phyloP scores from a whole-genome alignment of 2,888 invertebrate species.

The Hartigia nigra region DNA sequence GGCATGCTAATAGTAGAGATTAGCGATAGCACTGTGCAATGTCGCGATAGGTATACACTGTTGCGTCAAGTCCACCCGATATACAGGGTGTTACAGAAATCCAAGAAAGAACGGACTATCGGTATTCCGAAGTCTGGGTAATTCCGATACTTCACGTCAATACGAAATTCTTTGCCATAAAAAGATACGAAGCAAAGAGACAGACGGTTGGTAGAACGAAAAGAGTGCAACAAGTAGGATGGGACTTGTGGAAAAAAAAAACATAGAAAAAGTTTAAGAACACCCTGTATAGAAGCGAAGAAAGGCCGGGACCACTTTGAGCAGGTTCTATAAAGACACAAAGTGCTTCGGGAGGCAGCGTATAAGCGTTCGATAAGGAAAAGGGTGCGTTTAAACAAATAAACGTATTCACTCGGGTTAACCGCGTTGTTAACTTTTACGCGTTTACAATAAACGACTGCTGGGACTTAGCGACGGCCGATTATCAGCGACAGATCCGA shows the following conservation, averaged over 20 bases:
- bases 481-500: background rate
- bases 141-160: background rate
- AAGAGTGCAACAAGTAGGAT: background rate
- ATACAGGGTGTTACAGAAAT: background rate
- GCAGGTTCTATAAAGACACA: background rate
- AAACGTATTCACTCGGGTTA: background rate
- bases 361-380: background rate
- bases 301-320: background rate
- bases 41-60: background rate
- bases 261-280: background rate
- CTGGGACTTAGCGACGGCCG: background rate
- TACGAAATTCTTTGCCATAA: too few species aligned
- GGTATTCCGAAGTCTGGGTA: background rate
- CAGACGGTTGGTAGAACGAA: too few species aligned
- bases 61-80: background rate
- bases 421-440: background rate
- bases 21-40: constrained; percentile 9
- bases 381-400: background rate
- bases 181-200: too few species aligned
- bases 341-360: background rate
- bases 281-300: background rate
- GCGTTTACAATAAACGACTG: background rate
- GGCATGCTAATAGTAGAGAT: constrained; percentile 18
- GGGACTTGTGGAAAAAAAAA: background rate
- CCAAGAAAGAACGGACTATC: too few species aligned